These are phyloP conservation scores for Mixornis gularis DNA, from an alignment of 2,113 vertebrate species.

Conservation along the genomic window DNA sequence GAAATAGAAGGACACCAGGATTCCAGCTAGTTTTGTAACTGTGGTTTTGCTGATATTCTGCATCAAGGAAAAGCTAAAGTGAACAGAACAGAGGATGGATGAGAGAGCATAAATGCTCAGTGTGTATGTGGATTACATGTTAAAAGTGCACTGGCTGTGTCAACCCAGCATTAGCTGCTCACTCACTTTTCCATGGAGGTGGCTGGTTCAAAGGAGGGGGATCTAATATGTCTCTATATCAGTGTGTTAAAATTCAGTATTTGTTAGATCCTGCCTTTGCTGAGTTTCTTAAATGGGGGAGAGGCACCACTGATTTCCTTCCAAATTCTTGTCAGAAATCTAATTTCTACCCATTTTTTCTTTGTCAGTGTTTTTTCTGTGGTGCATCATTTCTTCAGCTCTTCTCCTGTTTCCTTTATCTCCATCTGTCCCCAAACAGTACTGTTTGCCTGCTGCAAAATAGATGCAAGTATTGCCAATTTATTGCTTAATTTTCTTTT, in stretches of 20 bases:
- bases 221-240: background rate
- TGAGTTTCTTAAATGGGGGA: background rate
- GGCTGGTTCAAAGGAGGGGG: background rate
- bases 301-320: background rate
- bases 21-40: background rate
- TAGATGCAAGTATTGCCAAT: background rate
- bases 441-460: background rate
- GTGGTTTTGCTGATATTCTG: background rate
- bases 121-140: background rate
- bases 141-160: background rate
- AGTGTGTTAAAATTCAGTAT: background rate
- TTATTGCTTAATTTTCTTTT: background rate
- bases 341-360: background rate
- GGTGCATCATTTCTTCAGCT: background rate
- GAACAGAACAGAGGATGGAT: background rate
- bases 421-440: background rate
- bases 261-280: background rate
- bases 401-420: background rate
- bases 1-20: background rate
- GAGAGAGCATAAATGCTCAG: background rate
- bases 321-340: background rate
- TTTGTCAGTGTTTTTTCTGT: background rate
- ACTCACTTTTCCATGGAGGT: background rate
- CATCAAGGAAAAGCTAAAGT: background rate
- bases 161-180: background rate